Conservation (phyloP, 2,888 invertebrate genomes). For the Napeogenes inachia region DNA sequence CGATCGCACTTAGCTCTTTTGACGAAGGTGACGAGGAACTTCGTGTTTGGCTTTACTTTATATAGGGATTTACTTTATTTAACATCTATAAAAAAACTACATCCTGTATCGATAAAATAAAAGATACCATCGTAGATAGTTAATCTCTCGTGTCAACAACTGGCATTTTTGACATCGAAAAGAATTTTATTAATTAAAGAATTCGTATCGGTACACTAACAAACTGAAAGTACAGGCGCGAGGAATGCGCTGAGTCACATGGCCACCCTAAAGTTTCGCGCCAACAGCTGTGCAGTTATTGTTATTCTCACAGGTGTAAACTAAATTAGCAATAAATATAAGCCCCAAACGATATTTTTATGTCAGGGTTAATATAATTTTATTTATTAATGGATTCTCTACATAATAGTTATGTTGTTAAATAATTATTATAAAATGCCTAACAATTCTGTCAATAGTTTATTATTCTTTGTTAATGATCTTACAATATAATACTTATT, state of each 20-base stretch:
- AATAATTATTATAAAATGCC: too few relatives aligned
- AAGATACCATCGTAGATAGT: neutral
- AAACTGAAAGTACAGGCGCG: constrained; percentile 39
- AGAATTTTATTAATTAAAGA: constrained; percentile 16
- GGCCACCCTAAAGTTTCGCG: constrained; percentile 14
- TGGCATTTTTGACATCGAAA: constrained; percentile 3
- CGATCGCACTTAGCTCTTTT: constrained; percentile 46
- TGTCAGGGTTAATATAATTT: neutral
- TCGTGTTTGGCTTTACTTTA: neutral
- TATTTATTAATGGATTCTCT: neutral
- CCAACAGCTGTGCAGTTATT: constrained; percentile 19
- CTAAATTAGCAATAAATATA: constrained; percentile 11
- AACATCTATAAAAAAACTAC: neutral
- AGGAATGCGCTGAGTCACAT: constrained; percentile 54
- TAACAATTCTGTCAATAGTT: too few relatives aligned
- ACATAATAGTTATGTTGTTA: too few relatives aligned
- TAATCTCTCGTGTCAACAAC: neutral
- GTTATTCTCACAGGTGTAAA: constrained; percentile 20
- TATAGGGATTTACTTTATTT: too few relatives aligned
- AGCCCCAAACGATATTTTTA: neutral
- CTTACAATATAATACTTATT: too few relatives aligned
- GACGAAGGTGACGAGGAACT: constrained; percentile 51
- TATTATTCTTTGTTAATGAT: too few relatives aligned
- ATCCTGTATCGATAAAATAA: neutral
- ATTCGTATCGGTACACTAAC: constrained; percentile 21